Percentiles rank a stretch among this genome's conserved stretches.
Conservation (phyloP, 2,113 vertebrate species). For the Noctilio leporinus region DNA sequence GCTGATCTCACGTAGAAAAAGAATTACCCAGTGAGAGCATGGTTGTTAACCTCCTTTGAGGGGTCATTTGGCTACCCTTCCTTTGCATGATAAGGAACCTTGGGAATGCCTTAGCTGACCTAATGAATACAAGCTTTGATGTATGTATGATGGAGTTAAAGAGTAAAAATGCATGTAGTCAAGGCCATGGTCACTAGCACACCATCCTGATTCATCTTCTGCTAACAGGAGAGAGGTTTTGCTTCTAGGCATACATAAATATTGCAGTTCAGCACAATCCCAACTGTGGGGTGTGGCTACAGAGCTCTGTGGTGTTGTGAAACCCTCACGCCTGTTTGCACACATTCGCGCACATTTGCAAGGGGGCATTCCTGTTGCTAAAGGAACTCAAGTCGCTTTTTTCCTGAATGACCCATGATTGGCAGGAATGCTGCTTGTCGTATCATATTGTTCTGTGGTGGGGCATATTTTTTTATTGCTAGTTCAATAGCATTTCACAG, state of each 20-base stretch:
- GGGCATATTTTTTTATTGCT: constrained; percentile 77
- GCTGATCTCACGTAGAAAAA: not conserved
- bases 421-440: constrained; percentile 75
- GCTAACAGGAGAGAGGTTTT: constrained; percentile 78
- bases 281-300: constrained; percentile 70
- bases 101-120: constrained; percentile 58
- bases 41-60: not conserved
- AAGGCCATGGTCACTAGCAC: constrained; percentile 57
- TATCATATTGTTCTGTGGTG: constrained; percentile 75
- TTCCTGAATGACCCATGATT: constrained; percentile 77
- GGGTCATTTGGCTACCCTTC: not conserved
- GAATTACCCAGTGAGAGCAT: not conserved
- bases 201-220: constrained; percentile 72
- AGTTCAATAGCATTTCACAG: constrained; percentile 79
- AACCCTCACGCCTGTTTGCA: constrained; percentile 67
- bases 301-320: constrained; percentile 66
- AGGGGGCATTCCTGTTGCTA: constrained; percentile 73
- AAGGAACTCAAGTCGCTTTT: constrained; percentile 72
- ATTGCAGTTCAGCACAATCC: constrained; percentile 67
- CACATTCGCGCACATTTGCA: constrained; percentile 68
- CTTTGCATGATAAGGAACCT: constrained; percentile 57
- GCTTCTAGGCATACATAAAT: constrained; percentile 75
- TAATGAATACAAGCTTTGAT: constrained; percentile 63
- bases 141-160: constrained; percentile 63
- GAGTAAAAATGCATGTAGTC: constrained; percentile 57